phyloP scores from a whole-genome alignment of 2,797 vertebrate genomes.

The Odontamblyopus rebecca region DNA sequence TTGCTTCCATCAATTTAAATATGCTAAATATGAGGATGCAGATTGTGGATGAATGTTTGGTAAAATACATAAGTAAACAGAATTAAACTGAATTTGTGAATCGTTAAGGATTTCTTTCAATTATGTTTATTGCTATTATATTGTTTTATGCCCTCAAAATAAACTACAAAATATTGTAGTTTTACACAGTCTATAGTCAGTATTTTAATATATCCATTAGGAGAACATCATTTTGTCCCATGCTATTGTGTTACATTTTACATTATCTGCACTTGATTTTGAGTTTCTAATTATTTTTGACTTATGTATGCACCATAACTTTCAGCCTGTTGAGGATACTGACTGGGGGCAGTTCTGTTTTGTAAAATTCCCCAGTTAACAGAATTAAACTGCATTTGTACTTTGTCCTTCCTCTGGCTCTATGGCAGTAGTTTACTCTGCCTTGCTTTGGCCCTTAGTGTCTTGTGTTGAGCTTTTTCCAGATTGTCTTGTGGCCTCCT shows the following conservation, averaged over 20 bases:
- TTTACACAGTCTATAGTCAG: too few relatives aligned
- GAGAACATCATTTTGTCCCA: background rate
- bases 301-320: slow-evolving; percentile 10
- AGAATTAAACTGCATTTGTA: slow-evolving; percentile 70
- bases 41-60: too few relatives aligned
- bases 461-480: slow-evolving; percentile 68
- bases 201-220: background rate
- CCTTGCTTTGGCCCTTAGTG: slow-evolving; percentile 51
- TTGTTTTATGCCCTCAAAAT: too few relatives aligned
- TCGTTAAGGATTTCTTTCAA: too few relatives aligned
- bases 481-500: slow-evolving; percentile 72
- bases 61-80: too few relatives aligned
- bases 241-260: background rate
- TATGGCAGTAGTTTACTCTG: slow-evolving; percentile 52
- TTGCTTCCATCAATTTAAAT: background rate
- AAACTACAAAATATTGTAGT: too few relatives aligned
- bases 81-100: too few relatives aligned
- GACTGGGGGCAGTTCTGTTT: slow-evolving; percentile 51
- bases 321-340: slow-evolving; percentile 43
- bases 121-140: too few relatives aligned
- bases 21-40: background rate
- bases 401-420: slow-evolving; percentile 34
- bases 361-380: slow-evolving; percentile 66
- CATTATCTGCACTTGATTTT: background rate
- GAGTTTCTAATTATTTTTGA: background rate